Evolutionary conservation across 2,888 invertebrate genomes (phyloP), one percentile per base, ranked within the genome.

Genomic region (Drosophila anomelani): DNA sequence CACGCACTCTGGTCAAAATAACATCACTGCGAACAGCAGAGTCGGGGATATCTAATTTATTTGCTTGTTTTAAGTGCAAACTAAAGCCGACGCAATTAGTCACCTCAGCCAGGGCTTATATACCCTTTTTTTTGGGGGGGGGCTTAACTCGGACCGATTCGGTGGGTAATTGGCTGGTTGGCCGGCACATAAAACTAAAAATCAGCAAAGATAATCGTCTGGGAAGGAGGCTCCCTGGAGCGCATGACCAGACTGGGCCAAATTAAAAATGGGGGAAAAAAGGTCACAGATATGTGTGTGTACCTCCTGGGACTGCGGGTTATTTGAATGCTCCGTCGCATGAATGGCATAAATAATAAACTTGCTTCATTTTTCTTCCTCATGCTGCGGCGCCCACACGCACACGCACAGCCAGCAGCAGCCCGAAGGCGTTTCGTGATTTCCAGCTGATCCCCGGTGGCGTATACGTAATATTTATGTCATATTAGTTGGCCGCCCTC

Each of bases 321-420:
- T 71, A 74, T 74, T 66, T 68, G 74, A 80, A 80, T 77, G 75
- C 62, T 68, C 47, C 49, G 46, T 61, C 74, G 78, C 78, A 78
- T 80, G 78, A 75, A 75, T 76, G 76, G 81, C 79, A 79, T 80
- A 71, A 81, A 80, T 80, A 79, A 81, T 81, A 79, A 81, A 81
- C 64, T 70, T 58, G 64, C 66, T 66, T 75, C 78, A 77, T 78
- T 17, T 47, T 32, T 47, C 76, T 63, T 63, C 63, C 69, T 66
- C 72, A 71, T 78, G 46, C 44, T 43, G 54, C 23, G 47, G 44
- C 60, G 56, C 53, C 47, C 36, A 59, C 43, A 56, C 39, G 55
- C 47, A 60, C 46, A 47, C 13, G 12, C 26, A 29, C 51, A 32
- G 32, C 61, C 36, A 53, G 15, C 26, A 26, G 23, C 23, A 13